phyloP scores from a whole-genome alignment of 2,113 vertebrate genomes.

The Mormyrus iriodes region DNA sequence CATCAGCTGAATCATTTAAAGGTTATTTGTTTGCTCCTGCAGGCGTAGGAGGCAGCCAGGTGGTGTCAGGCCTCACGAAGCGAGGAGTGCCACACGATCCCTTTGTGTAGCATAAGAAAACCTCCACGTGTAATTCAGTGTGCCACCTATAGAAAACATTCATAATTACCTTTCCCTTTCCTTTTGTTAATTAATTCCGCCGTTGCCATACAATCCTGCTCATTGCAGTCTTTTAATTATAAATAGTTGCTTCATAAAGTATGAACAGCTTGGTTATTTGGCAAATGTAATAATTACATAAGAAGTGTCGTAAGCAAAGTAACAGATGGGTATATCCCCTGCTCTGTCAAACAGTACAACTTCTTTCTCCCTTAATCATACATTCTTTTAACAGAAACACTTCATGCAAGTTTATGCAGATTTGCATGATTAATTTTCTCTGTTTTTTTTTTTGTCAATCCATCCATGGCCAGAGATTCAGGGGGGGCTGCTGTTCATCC shows the following conservation, averaged over 20 bases:
- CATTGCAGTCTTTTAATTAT: conserved; percentile 7
- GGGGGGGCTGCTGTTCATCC: background rate
- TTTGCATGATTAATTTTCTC: background rate
- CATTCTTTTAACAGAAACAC: background rate
- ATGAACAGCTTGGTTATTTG: conserved; percentile 15
- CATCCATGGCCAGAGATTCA: background rate
- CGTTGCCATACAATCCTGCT: background rate
- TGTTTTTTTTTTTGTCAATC: background rate
- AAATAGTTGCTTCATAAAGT: conserved; percentile 4
- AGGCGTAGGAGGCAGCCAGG: background rate
- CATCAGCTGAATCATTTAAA: background rate
- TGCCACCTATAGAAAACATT: background rate
- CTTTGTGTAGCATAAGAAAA: background rate
- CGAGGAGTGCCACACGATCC: background rate
- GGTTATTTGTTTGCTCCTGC: background rate
- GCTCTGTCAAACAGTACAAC: conserved; percentile 3
- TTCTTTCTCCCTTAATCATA: background rate
- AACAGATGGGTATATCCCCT: conserved; percentile 14
- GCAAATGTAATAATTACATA: conserved; percentile 26
- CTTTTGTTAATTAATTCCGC: background rate
- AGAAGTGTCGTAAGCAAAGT: conserved; percentile 16
- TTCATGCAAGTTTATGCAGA: background rate
- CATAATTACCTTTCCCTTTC: background rate
- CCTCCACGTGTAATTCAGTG: background rate
- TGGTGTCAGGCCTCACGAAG: background rate